phyloP scores from a whole-genome alignment of 1,140 invertebrate genomes.

The Heliconius hermathena region DNA sequence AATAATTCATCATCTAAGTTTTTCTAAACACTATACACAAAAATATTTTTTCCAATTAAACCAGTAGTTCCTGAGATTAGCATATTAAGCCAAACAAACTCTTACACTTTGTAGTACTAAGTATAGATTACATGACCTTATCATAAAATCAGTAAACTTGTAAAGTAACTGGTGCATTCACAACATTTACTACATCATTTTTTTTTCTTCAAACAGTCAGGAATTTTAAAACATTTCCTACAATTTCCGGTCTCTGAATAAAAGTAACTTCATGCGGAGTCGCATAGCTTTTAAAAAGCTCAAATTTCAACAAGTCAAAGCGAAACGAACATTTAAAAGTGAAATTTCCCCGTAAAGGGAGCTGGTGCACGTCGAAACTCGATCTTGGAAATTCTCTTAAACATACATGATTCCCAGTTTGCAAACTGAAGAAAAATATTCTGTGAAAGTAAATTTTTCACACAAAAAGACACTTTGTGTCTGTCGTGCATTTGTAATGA shows the following conservation, averaged over 20 bases:
- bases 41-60: not conserved
- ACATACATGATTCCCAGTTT: slow-evolving; percentile 54
- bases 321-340: slow-evolving; percentile 34
- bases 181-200: not conserved
- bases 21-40: too few species aligned
- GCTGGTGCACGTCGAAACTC: slow-evolving; percentile 36
- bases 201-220: not conserved
- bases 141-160: not conserved
- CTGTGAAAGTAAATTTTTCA: slow-evolving; percentile 45
- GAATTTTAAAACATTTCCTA: slow-evolving; percentile 9
- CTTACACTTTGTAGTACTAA: not conserved
- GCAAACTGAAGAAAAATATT: slow-evolving; percentile 58
- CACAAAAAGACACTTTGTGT: not conserved
- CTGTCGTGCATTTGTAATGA: slow-evolving; percentile 1
- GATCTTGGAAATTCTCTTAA: slow-evolving; percentile 45
- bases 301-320: slow-evolving; percentile 29
- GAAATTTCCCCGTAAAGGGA: slow-evolving; percentile 28
- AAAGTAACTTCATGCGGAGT: slow-evolving; percentile 19
- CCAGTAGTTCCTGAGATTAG: not conserved
- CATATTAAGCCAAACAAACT: too few species aligned
- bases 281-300: slow-evolving; percentile 25
- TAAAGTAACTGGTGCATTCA: not conserved
- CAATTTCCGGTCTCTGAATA: slow-evolving; percentile 6
- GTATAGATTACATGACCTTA: not conserved
- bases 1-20: too few species aligned